Conservation (phyloP, 2,888 invertebrate genomes). For the Acanthosepion pharaonis region DNA sequence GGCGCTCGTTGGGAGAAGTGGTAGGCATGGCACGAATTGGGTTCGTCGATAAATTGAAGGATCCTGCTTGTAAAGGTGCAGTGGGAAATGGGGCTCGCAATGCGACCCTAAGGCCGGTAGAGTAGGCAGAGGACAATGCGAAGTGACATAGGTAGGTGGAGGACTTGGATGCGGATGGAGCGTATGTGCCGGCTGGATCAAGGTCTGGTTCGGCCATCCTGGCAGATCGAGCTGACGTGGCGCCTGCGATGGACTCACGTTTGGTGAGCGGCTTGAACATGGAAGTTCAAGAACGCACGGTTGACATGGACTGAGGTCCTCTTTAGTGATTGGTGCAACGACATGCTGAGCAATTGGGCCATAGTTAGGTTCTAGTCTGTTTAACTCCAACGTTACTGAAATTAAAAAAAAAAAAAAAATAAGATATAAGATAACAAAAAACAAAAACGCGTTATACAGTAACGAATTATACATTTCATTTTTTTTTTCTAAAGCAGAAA, state of each 20-base stretch:
- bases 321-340: conserved; percentile 24
- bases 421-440: background rate
- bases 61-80: conserved; percentile 46
- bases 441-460: no score
- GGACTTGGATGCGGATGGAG: conserved; percentile 8
- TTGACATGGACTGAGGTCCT: conserved; percentile 39
- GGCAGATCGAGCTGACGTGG: conserved; percentile 43
- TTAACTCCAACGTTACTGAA: conserved; percentile 42
- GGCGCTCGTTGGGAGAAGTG: background rate
- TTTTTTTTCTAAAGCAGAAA: no score
- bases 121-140: background rate
- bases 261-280: conserved; percentile 38
- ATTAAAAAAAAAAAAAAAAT: background rate
- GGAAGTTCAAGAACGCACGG: conserved; percentile 42
- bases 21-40: background rate
- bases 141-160: conserved; percentile 15
- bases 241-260: conserved; percentile 42
- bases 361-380: background rate
- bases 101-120: conserved; percentile 35
- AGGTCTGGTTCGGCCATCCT: background rate
- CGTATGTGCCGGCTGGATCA: background rate
- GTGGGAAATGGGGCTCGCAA: conserved; percentile 40
- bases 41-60: conserved; percentile 43
- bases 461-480: no score
- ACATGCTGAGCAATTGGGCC: conserved; percentile 2